Conservation (phyloP, 2,113 vertebrate genomes). For the Cyanocitta stelleri region DNA sequence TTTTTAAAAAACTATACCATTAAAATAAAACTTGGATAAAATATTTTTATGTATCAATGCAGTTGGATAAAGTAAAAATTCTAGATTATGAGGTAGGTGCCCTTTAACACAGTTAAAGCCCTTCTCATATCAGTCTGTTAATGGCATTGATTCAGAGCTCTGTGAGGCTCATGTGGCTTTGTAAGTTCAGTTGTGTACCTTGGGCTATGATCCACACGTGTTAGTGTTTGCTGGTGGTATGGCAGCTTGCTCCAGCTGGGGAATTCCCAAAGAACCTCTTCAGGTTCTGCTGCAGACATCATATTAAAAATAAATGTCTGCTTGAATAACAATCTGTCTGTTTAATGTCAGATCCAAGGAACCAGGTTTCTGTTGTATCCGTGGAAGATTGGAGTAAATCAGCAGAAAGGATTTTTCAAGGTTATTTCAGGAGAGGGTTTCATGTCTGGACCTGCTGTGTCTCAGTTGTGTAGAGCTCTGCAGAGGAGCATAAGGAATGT, state of each 20-base stretch:
- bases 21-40: background rate
- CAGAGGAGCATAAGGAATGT: background rate
- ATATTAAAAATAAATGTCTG: background rate
- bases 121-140: background rate
- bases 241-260: background rate
- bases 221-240: background rate
- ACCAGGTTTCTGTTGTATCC: background rate
- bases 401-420: background rate
- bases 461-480: background rate
- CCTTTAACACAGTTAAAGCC: background rate
- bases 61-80: background rate
- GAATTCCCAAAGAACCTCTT: background rate
- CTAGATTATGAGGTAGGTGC: background rate
- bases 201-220: fast-evolving
- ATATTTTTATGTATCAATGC: background rate
- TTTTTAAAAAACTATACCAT: background rate
- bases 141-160: background rate
- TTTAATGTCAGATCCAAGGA: background rate
- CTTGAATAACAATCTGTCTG: background rate
- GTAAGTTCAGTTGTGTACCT: background rate
- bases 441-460: fast-evolving
- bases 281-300: background rate
- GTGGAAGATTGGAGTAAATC: background rate
- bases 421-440: background rate
- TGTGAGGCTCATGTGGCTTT: background rate